Evolutionary conservation across 2,888 invertebrate genomes (phyloP), one percentile per base, ranked within the genome.

Genomic region (Camptogramma bilineatum): DNA sequence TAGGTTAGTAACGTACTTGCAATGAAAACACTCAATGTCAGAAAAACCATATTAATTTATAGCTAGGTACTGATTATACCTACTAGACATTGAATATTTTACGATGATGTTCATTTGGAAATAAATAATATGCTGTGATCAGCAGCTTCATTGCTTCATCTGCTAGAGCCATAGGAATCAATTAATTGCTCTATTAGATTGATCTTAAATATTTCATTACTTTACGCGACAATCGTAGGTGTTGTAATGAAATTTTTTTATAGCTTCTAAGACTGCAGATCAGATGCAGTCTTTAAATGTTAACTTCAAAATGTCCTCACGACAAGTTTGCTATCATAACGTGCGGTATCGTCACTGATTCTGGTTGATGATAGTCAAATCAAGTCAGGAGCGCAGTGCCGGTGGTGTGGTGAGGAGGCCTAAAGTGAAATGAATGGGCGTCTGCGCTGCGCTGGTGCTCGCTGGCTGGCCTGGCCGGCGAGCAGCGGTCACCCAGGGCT

Each of bases 341-440:
- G 4, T 4, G 24, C 24, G 4, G 24, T 24, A 24, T 24, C 24
- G 4, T 24, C 2, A 24, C 24, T 24, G n/a, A n/a, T 24, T 24
- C 24, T 24, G 24, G n/a, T n/a, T n/a, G n/a, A n/a, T n/a, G n/a
- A n/a, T n/a, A 28, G 28, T 28, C 7, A 28, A 28, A 28, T 28
- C 28, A 28, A 5, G 28, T 7, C 7, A 28, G 28, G 4, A 21
- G 21, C 28, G 4, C 28, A 28, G 28, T 28, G 39, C n/a, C 13
- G 39, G 39, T 39, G 5, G 5, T 39, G 39, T 1, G 39, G 39
- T 39, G 5, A 0, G 8, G 39, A 39, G n/a, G 2, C 16, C 44
- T 47, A 21, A 57, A 63, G 70, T 65, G 66, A 72, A 72, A 62
- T 69, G 73, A 70, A 62, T 64, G 68, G 54, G 17, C 48, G 74